A percentile compares a stretch with the other conserved stretches of the same genome.
Evolutionary conservation across 2,797 vertebrate species (phyloP).

Genomic region (Scolopax bukidnonensis): DNA sequence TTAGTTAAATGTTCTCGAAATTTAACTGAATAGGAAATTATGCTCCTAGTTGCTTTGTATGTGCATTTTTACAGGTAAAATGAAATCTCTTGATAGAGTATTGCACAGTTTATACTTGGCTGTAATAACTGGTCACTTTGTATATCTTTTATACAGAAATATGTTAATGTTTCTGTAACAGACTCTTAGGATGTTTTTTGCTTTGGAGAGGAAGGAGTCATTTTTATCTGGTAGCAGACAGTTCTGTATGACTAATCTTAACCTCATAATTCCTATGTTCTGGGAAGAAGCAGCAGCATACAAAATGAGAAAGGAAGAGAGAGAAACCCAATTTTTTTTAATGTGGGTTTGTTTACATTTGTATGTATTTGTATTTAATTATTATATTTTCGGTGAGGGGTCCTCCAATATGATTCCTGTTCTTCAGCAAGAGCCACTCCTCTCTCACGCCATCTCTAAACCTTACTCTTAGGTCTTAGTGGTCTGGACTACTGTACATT

Average conservation of each 20-base stretch:
- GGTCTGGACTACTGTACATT: neutral
- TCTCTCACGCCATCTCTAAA: neutral
- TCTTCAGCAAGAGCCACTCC: slow-evolving; percentile 9
- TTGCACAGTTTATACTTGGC: neutral
- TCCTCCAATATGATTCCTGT: neutral
- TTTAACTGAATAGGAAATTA: neutral
- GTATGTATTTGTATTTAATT: slow-evolving; percentile 19
- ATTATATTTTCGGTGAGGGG: slow-evolving; percentile 6
- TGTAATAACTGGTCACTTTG: neutral
- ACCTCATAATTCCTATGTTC: neutral
- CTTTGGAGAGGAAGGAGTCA: neutral
- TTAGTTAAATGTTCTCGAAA: neutral
- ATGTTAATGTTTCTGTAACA: neutral
- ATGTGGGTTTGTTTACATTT: neutral
- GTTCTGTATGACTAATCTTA: neutral
- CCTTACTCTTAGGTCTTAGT: neutral
- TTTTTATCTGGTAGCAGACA: neutral
- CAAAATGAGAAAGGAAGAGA: neutral
- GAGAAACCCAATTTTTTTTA: neutral
- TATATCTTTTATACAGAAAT: neutral
- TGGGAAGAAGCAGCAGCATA: neutral
- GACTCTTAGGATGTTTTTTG: neutral
- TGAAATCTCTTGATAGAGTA: neutral
- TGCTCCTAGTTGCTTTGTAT: neutral
- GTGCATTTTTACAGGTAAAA: neutral